Conservation (phyloP, 2,797 vertebrate species). For the Gadopsis marmoratus region DNA sequence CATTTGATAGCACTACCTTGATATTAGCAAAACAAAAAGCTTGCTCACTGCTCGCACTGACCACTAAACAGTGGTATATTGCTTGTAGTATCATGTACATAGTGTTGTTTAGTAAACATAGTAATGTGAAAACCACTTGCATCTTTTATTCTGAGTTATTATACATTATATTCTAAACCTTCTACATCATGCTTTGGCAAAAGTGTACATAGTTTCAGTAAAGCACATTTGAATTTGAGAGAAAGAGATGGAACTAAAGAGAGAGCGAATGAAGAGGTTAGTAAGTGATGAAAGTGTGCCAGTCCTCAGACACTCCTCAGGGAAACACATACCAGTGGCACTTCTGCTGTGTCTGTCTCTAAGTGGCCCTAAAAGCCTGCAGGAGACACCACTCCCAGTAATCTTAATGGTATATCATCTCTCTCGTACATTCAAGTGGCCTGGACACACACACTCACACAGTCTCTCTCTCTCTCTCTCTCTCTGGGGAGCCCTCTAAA, state of each 20-base stretch:
- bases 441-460: slow-evolving; percentile 23
- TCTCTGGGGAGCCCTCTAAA: slow-evolving; percentile 35
- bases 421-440: slow-evolving; percentile 28
- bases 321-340: slow-evolving; percentile 50
- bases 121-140: not conserved
- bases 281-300: slow-evolving; percentile 43
- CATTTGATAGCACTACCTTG: not conserved
- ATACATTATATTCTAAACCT: no score
- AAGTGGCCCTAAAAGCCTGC: slow-evolving; percentile 71
- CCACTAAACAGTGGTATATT: not conserved
- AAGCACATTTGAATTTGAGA: not conserved
- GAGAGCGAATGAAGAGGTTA: slow-evolving; percentile 23
- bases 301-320: slow-evolving; percentile 46
- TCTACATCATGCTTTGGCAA: no score
- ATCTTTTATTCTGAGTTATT: not conserved
- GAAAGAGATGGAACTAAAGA: not conserved
- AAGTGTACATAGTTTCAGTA: not conserved
- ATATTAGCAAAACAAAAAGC: no score
- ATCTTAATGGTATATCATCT: slow-evolving; percentile 51
- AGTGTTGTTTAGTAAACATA: not conserved
- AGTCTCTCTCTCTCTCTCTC: not conserved
- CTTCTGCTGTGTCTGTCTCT: slow-evolving; percentile 40
- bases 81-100: not conserved
- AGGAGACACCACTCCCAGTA: slow-evolving; percentile 43
- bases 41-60: no score